Evolutionary conservation across 2,797 vertebrate species (phyloP), one percentile per base, ranked within the genome.

Genomic region (Apodemus agrarius): DNA sequence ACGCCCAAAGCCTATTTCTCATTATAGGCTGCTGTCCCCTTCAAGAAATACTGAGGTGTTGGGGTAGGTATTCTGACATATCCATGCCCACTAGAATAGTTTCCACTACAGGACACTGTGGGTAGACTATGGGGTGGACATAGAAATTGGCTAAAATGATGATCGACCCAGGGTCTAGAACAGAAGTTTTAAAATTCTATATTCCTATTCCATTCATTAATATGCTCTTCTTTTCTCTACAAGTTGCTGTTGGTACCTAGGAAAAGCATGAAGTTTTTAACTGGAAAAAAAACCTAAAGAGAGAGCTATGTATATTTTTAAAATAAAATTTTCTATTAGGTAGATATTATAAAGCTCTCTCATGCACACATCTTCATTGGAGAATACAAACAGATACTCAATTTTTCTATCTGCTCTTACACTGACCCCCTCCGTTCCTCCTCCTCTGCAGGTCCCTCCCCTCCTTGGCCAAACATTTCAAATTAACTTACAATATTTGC

Each of bases 401-500:
- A n/a, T 69, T 69, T 12, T 90, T 81, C 49, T 74, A 7, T 49
- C n/a, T 92, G 10, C 16, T 92, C 6, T 46, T 40, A 12, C 17
- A 12, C 26, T 2, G 9, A 63, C 37, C 6, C 40, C 6, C 6
- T 88, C 54, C 5, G 6, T 16, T 29, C 11, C 54, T 1, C 34
- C 26, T 10, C 24, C 31, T 49, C 11, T 37, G 61, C 46, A 49
- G 40, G 31, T 29, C 40, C 0, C 6, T 63, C 19, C 40, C 59
- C 49, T 31, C 76, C 74, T 88, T 57, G 21, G 31, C 14, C 37
- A 81, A 72, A 87, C 93, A 46, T 11, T 89, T 94, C 74, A 88
- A 75, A 93, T 14, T 43, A 61, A 43, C 81, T 95, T 90, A 37
- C 93, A 83, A 89, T 65, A 81, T 40, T 37, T 85, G 24, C 89